Base-by-base conservation (phyloP, 2,797 vertebrate species). In the Microtus obscurus region DNA sequence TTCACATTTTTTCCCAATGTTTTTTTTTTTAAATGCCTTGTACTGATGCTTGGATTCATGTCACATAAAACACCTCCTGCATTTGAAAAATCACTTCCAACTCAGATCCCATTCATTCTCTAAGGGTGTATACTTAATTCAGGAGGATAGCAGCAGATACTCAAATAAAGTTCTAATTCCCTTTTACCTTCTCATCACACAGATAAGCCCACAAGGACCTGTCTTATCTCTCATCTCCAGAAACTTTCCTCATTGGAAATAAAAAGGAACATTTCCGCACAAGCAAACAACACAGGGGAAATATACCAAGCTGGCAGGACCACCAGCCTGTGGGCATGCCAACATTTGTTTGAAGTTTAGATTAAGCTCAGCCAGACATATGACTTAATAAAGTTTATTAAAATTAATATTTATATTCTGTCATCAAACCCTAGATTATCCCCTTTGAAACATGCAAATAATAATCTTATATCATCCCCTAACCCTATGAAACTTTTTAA, bases 291-390 rank as follows among this genome's bases (percentile, higher is more conserved):
- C 61, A n/a, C 82, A 85, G 19, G 12, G 43, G 43, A 85, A 83
- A 85, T 85, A 85, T 85, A 48, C 12, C 12, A 19, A 85, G 63
- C 43, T 67, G 63, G 63, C 63, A 85, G 40, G 31, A 23, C 19
- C 43, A 85, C 43, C 6, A 8, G 40, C 29, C 40, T 13, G 10
- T 83, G 40, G 61, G 17, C 29, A 85, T 67, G 43, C 43, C 43
- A 85, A 85, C 31, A 67, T 48, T 45, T 83, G 43, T 51, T 67
- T 85, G n/a, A 88, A 89, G 37, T 67, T 95, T 77, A 93, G 76
- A n/a, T 87, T 77, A 85, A 45, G 19, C 37, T 91, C 71, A 95
- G 34, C 63, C 45, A 71, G 48, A 13, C 27, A 71, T 21, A 83
- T n/a, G 37, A 83, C 14, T 74, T 11, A n/a, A 56, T 67, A 59